Evolutionary conservation across 2,888 invertebrate species (phyloP).

Genomic region (Metalampra italica): DNA sequence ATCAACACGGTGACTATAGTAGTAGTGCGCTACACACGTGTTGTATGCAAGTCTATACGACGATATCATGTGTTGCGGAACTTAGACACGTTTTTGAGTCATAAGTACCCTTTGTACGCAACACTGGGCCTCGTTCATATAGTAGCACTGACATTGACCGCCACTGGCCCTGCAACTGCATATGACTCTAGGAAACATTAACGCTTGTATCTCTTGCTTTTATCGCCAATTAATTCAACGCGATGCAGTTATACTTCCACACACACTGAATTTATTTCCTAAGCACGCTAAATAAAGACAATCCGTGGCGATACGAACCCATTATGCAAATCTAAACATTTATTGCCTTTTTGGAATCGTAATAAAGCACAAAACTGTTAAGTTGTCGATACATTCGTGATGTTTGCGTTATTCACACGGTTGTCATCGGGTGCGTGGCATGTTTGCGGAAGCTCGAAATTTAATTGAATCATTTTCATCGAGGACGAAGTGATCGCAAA

Average conservation of each 20-base stretch:
- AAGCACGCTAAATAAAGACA: conserved; percentile 49
- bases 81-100: conserved; percentile 39
- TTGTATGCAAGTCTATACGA: not conserved
- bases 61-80: conserved; percentile 16
- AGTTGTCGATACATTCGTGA: conserved; percentile 41
- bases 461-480: conserved; percentile 48
- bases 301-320: conserved; percentile 40
- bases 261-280: conserved; percentile 35
- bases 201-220: conserved; percentile 37
- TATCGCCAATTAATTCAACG: conserved; percentile 54
- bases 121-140: conserved; percentile 26
- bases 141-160: conserved; percentile 57
- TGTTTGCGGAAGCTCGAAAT: conserved; percentile 56
- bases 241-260: conserved; percentile 31
- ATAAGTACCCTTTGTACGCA: conserved; percentile 41
- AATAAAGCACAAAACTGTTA: conserved; percentile 35
- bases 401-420: conserved; percentile 27
- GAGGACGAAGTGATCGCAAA: conserved; percentile 40
- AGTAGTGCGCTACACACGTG: conserved; percentile 4
- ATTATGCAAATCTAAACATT: conserved; percentile 62
- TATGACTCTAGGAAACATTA: conserved; percentile 31
- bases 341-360: conserved; percentile 55
- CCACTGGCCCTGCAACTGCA: conserved; percentile 25
- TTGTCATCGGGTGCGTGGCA: conserved; percentile 40
- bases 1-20: conserved; percentile 16